Evolutionary conservation across 2,797 vertebrate genomes (phyloP).

Genomic region (Aotus griseimembra): DNA sequence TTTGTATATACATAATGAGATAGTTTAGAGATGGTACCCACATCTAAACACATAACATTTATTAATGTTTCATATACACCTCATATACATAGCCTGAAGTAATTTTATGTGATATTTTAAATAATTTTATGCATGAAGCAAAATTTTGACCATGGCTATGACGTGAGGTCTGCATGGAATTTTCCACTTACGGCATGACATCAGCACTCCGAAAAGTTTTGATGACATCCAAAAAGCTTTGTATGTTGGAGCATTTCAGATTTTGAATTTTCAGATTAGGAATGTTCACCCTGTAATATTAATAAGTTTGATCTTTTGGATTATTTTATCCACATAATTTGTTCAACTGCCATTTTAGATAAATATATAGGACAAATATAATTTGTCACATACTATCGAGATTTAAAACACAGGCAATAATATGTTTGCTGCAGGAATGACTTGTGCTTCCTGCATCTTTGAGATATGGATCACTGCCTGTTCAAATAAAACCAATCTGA

Average conservation of each 20-base stretch:
- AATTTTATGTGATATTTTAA: not conserved
- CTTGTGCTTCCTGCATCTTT: not conserved
- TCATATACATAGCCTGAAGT: not conserved
- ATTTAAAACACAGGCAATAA: not conserved
- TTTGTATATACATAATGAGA: not conserved
- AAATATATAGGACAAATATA: not conserved
- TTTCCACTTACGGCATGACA: not conserved
- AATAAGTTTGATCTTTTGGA: not conserved
- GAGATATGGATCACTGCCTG: not conserved
- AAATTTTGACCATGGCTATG: not conserved
- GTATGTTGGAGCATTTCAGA: not conserved
- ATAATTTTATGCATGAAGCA: not conserved
- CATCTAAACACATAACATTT: not conserved
- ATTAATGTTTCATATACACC: not conserved
- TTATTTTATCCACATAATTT: not conserved
- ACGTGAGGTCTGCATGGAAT: not conserved
- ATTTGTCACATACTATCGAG: not conserved
- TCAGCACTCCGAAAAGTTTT: not conserved
- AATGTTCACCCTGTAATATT: not conserved
- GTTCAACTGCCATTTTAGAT: not conserved
- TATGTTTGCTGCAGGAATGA: not conserved
- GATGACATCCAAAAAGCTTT: not conserved
- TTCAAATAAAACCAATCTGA: conserved; percentile 32
- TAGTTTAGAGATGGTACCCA: not conserved
- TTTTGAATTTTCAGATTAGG: not conserved